Evolutionary conservation across 2,113 vertebrate species (phyloP).

Genomic region (Sturnira hondurensis): DNA sequence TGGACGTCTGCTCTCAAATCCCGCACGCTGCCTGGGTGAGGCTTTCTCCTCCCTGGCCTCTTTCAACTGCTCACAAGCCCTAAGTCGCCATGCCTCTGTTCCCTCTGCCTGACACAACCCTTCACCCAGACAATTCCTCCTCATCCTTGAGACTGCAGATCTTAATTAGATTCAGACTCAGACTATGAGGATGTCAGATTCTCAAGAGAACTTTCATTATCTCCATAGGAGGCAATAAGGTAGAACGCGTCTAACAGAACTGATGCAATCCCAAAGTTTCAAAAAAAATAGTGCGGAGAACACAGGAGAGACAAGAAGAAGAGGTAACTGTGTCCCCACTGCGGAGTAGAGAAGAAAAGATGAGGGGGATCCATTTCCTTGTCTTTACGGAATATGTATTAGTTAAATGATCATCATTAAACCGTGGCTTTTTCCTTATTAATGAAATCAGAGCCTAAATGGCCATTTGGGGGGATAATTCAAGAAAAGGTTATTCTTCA

Average conservation of each 20-base stretch:
- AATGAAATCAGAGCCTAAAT: constrained; percentile 56
- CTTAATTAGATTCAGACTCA: neutral
- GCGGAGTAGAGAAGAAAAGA: constrained; percentile 14
- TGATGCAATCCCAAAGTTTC: neutral
- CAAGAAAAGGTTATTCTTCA: constrained; percentile 48
- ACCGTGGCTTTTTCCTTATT: constrained; percentile 49
- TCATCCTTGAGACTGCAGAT: neutral
- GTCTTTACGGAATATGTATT: constrained; percentile 32
- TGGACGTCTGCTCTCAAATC: neutral
- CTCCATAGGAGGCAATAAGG: neutral
- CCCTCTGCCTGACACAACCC: neutral
- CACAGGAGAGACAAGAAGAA: neutral
- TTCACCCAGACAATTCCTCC: neutral
- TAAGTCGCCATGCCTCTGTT: neutral
- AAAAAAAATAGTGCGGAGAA: neutral
- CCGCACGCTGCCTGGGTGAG: neutral
- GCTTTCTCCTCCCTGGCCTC: neutral
- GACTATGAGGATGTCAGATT: neutral
- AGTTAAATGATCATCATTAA: constrained; percentile 61
- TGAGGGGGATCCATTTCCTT: constrained; percentile 36
- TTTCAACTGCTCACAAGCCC: neutral
- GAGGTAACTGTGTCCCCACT: neutral
- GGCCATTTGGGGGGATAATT: constrained; percentile 38
- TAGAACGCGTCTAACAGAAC: neutral
- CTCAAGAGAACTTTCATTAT: neutral